Percentiles rank a stretch among this genome's conserved stretches.
Evolutionary conservation across 2,888 invertebrate species (phyloP).

Genomic region (Bedellia somnulentella): DNA sequence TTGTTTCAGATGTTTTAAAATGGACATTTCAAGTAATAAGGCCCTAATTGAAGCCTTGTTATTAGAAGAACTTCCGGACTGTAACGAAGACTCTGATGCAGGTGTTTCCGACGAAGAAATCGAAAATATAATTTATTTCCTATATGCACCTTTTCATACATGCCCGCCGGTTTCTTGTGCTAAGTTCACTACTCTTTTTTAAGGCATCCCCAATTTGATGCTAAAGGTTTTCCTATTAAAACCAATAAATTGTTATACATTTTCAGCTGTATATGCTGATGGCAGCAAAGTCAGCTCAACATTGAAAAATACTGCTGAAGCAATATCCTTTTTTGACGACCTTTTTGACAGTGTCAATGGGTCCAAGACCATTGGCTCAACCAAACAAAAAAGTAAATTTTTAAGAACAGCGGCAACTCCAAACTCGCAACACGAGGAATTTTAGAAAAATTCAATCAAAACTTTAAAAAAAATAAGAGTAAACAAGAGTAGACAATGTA

Average conservation of each 20-base stretch:
- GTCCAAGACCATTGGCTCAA: neutral
- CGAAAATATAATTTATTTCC: too few species aligned
- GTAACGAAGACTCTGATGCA: too few species aligned
- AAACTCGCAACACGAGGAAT: neutral
- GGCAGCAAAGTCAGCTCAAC: conserved; percentile 2
- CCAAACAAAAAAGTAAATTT: neutral
- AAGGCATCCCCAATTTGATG: too few species aligned
- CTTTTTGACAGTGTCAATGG: conserved; percentile 3
- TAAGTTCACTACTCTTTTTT: too few species aligned
- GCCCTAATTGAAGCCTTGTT: too few species aligned
- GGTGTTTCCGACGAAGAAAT: too few species aligned
- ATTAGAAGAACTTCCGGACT: too few species aligned
- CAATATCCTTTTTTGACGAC: conserved; percentile 1
- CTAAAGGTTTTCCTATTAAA: too few species aligned
- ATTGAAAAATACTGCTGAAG: conserved; percentile 1
- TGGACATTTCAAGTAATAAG: too few species aligned
- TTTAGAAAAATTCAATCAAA: conserved; percentile 1
- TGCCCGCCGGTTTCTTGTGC: too few species aligned
- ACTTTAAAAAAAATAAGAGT: neutral
- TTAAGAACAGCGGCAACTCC: neutral
- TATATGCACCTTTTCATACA: too few species aligned
- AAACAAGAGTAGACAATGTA: neutral
- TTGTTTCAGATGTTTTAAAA: too few species aligned
- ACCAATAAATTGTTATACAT: neutral
- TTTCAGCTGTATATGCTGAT: conserved; percentile 2